A percentile compares a stretch with the other conserved stretches of the same genome.
phyloP scores from a whole-genome alignment of 2,797 vertebrate species.

The Danio kyathit region DNA sequence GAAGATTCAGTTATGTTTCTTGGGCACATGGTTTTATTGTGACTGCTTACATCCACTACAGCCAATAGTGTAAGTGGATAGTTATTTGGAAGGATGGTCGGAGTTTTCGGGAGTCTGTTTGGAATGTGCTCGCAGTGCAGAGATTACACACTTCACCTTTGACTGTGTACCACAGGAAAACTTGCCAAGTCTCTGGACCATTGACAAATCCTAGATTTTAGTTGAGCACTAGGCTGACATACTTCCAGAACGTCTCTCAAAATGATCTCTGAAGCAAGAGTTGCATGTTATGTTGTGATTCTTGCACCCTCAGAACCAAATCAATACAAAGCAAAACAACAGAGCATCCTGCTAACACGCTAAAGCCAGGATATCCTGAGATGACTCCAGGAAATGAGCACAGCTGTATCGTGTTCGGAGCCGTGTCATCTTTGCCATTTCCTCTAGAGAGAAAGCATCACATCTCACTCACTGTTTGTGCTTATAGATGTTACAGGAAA shows the following conservation, averaged over 20 bases:
- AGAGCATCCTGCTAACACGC: slow-evolving; percentile 12
- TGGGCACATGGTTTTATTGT: background rate
- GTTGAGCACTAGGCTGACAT: background rate
- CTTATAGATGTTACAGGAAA: slow-evolving; percentile 44
- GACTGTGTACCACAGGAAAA: background rate
- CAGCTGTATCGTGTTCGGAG: slow-evolving; percentile 69
- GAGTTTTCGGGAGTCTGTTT: background rate
- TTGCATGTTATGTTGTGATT: background rate
- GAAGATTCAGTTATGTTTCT: no score
- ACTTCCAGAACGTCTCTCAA: background rate
- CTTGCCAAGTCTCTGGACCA: background rate
- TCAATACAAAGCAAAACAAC: background rate
- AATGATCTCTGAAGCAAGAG: background rate
- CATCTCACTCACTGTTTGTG: slow-evolving; percentile 8
- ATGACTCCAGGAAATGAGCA: slow-evolving; percentile 71
- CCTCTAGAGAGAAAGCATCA: background rate
- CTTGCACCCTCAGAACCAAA: background rate
- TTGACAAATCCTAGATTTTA: background rate
- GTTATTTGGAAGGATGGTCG: background rate
- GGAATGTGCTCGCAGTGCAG: background rate
- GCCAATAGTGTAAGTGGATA: background rate
- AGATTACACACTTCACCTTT: background rate
- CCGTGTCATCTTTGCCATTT: slow-evolving; percentile 60
- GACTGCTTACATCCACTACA: background rate
- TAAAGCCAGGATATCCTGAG: slow-evolving; percentile 68